Conservation (phyloP, 2,888 invertebrate genomes). For the Thereva nobilitata region DNA sequence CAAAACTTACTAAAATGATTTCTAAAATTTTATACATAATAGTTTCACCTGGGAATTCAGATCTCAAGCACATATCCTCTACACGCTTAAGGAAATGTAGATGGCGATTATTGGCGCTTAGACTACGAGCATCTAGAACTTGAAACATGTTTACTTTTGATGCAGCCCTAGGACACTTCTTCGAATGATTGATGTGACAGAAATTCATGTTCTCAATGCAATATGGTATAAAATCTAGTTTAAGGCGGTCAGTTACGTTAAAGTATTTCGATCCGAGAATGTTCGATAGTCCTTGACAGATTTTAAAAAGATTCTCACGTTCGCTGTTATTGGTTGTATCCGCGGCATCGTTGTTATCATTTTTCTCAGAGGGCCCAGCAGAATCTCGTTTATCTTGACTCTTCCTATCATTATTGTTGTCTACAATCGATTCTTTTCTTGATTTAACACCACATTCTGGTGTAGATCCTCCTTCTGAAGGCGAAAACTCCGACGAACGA, state of each 20-base stretch:
- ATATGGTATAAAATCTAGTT: conserved; percentile 48
- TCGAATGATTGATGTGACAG: conserved; percentile 52
- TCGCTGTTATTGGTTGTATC: no score
- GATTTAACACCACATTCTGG: no score
- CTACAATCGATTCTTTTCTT: no score
- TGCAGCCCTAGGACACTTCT: conserved; percentile 47
- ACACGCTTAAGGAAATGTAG: conserved; percentile 49
- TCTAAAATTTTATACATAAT: conserved; percentile 52
- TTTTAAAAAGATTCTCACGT: no score
- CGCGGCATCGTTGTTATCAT: no score
- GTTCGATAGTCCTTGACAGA: no score
- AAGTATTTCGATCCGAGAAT: conserved; percentile 52
- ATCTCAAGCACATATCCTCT: conserved; percentile 49
- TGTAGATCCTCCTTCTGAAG: no score
- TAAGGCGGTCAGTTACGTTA: conserved; percentile 49
- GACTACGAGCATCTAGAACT: conserved; percentile 44
- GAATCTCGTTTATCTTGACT: no score
- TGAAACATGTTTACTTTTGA: conserved; percentile 44
- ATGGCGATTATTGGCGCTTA: conserved; percentile 42
- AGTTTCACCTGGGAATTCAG: conserved; percentile 52
- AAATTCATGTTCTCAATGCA: conserved; percentile 50
- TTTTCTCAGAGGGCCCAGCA: no score
- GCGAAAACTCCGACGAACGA: no score
- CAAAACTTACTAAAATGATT: conserved; percentile 49
- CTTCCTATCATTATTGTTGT: no score